Evolutionary conservation across 2,797 vertebrate species (phyloP), one percentile per base, ranked within the genome.

Genomic region (Halcyon chelicuti): DNA sequence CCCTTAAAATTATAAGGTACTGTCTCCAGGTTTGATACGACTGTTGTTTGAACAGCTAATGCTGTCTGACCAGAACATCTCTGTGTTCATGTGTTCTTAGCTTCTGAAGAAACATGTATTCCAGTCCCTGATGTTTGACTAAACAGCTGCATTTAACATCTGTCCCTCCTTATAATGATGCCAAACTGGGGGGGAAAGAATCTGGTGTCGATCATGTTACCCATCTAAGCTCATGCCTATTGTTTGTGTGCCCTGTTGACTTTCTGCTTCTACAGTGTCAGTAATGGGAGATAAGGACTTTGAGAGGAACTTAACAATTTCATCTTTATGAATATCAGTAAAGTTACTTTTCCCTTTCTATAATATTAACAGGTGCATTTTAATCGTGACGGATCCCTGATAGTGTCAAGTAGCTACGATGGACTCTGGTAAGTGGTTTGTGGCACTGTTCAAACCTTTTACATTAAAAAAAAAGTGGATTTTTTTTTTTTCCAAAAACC

Each of bases 371-470:
- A 99, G 99, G 99, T 99, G 92, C 99, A 99, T 95, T 99, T 99
- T 96, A 99, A 99, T 97, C 99, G 99, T 75, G 99, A 99, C 20
- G 99, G 99, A 70, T 99, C 99, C 54, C 98, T 99, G 97, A 99
- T 99, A 10, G 99, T 99, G 75, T 99, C 99, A 82, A 99, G 99
- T 92, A 99, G 99, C 98, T 99, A 99, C 16, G 99, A 99, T 52
- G 99, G 99, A 28, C 99, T 99, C 46, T 99, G 99, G 99, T 99
- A 67, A 98, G 98, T 97, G 54, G 5, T 63, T 63, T 82, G 39
- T 1, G 6, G 54, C 49, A 74, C 9, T 26, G 16, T 49, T 88
- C 42, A 60, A 28, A 44, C 4, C 3, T 62, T 60, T 12, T 66
- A 17, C 6, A 29, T 67, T 68, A 31, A 2, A 4, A 39, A 28